Base-by-base conservation (phyloP, 2,797 vertebrate species). In the Oryzias sinensis region DNA sequence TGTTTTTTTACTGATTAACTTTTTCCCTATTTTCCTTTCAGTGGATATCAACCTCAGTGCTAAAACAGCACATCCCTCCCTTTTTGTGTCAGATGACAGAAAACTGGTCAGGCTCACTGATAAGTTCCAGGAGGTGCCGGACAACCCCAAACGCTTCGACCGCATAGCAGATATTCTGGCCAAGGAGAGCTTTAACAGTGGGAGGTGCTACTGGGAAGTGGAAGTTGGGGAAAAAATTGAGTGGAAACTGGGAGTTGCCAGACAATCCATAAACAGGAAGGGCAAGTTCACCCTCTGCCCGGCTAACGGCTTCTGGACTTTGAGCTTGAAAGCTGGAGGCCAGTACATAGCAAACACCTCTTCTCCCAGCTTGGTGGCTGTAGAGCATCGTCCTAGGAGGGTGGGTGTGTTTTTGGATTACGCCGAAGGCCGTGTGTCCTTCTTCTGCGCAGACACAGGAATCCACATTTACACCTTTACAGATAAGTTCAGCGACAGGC, bases 201-300 rank as follows among this genome's bases (percentile, higher is more conserved):
- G 93, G 20, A 87, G 85, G 45, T 87, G 84, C 65, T 93, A 87
- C 87, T 96, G 94, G 94, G 93, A 94, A 60, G 91, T 93, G 74
- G 88, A 90, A 53, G 92, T 93, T 4, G 90, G 87, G 9, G 86
- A 89, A 29, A 93, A 93, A 86, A 81, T 88, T 0, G 92, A 93
- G 52, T 93, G 92, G 92, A 86, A 76, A 62, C 53, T 93, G 44
- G 92, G 92, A 1, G 81, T 93, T 17, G 91, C 80, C 59, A 90
- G 76, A 53, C 82, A 92, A 58, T 87, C 91, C 5, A 66, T 90
- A 59, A 93, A 93, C 87, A 86, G 92, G 68, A 93, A 92, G 66
- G 90, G 92, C 33, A 91, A 89, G 82, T 90, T 93, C 61, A 90
- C 84, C 0, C 70, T 93, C 49, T 86, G 89, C 60, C 92, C 92